A percentile compares a stretch with the other conserved stretches of the same genome.
phyloP scores from a whole-genome alignment of 2,888 invertebrate species.

The Cepaea hortensis region DNA sequence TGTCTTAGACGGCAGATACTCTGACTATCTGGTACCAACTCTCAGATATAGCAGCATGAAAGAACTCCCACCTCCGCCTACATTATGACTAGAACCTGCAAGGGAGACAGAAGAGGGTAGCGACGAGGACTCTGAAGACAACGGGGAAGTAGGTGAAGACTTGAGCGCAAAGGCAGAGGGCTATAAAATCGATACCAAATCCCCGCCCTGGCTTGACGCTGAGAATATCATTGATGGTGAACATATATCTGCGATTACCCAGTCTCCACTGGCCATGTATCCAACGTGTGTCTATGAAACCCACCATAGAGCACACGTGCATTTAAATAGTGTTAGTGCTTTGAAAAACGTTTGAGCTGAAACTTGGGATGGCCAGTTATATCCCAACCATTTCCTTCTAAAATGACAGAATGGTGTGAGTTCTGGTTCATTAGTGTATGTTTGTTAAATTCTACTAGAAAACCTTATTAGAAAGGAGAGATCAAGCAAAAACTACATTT shows the following conservation, averaged over 20 bases:
- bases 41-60: slow-evolving; percentile 45
- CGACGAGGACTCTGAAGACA: slow-evolving; percentile 5
- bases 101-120: background rate
- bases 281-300: slow-evolving; percentile 48
- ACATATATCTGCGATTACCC: background rate
- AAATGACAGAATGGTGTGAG: no score
- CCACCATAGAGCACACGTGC: slow-evolving; percentile 29
- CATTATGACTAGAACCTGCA: slow-evolving; percentile 45
- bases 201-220: background rate
- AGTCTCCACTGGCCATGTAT: background rate
- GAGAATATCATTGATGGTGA: background rate
- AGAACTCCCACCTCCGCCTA: slow-evolving; percentile 45
- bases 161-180: background rate
- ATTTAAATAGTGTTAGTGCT: background rate
- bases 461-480: no score
- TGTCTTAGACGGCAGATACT: slow-evolving; percentile 63
- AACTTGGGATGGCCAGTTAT: no score
- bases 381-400: no score
- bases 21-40: slow-evolving; percentile 59
- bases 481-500: no score
- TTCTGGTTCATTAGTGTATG: no score
- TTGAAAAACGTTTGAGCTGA: background rate
- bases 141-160: background rate
- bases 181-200: background rate
- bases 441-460: no score